Conservation (phyloP, 2,113 vertebrate species). For the Centropristis striata region DNA sequence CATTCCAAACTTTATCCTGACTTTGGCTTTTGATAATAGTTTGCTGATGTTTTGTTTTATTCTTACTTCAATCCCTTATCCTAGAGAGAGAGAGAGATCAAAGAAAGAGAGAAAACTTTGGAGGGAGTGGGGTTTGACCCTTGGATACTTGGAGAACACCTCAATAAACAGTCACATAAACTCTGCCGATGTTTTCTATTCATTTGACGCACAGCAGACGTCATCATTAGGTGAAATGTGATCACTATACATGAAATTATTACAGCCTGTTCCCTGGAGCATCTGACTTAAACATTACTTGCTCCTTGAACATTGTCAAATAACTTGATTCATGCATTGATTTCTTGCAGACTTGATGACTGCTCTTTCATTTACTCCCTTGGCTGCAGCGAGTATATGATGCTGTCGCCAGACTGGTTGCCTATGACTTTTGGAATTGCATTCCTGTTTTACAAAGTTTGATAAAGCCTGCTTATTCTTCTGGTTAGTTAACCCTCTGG, state of each 20-base stretch:
- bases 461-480: too few relatives aligned
- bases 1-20: not conserved
- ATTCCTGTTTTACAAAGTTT: too few relatives aligned
- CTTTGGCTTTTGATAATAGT: not conserved
- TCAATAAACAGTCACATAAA: not conserved
- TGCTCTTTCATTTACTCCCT: not conserved
- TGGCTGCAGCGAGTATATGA: too few relatives aligned
- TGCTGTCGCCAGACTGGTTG: not conserved
- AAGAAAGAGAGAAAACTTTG: not conserved
- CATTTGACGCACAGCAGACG: not conserved
- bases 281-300: not conserved
- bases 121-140: not conserved
- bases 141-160: not conserved
- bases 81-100: not conserved
- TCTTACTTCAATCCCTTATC: not conserved
- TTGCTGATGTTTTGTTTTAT: not conserved
- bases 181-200: not conserved
- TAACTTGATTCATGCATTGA: not conserved
- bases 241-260: not conserved
- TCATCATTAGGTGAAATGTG: not conserved
- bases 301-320: not conserved
- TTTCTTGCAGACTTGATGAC: not conserved
- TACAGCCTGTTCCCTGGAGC: not conserved
- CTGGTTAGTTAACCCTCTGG: too few relatives aligned
- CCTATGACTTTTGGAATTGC: not conserved